Percentiles rank a stretch among this genome's conserved stretches.
Conservation (phyloP, 1,140 invertebrate species). For the Eufriesea mexicana region DNA sequence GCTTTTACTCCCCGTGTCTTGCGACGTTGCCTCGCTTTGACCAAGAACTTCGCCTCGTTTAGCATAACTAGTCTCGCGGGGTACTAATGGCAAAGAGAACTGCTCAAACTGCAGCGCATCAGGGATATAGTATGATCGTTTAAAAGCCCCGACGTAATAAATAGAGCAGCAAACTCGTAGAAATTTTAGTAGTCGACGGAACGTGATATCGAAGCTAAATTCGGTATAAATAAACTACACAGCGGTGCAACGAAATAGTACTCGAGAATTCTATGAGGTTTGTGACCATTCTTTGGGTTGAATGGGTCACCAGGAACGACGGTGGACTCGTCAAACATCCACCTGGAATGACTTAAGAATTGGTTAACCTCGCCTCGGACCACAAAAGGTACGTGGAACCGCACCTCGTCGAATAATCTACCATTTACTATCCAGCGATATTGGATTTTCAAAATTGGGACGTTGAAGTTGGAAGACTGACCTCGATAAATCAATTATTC, state of each 20-base stretch:
- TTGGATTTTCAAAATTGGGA: neutral
- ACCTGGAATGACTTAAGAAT: neutral
- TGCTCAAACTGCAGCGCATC: neutral
- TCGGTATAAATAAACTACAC: neutral
- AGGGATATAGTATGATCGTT: neutral
- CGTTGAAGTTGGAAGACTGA: too few species aligned
- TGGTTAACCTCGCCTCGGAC: neutral
- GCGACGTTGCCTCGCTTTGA: neutral
- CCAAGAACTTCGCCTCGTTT: neutral
- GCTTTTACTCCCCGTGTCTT: constrained; percentile 1
- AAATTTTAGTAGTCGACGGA: neutral
- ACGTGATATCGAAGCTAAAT: too few species aligned
- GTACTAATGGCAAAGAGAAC: neutral
- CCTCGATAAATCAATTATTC: too few species aligned
- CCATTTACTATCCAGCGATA: neutral
- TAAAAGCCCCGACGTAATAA: neutral
- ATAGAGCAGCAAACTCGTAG: neutral
- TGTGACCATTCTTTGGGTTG: neutral
- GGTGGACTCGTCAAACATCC: neutral
- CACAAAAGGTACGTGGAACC: neutral
- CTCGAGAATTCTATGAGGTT: neutral
- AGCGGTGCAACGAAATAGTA: neutral
- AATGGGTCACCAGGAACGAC: neutral
- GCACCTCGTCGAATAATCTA: neutral
- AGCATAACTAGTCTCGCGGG: neutral